phyloP scores from a whole-genome alignment of 1,140 invertebrate species.

The Scylla paramamosain region DNA sequence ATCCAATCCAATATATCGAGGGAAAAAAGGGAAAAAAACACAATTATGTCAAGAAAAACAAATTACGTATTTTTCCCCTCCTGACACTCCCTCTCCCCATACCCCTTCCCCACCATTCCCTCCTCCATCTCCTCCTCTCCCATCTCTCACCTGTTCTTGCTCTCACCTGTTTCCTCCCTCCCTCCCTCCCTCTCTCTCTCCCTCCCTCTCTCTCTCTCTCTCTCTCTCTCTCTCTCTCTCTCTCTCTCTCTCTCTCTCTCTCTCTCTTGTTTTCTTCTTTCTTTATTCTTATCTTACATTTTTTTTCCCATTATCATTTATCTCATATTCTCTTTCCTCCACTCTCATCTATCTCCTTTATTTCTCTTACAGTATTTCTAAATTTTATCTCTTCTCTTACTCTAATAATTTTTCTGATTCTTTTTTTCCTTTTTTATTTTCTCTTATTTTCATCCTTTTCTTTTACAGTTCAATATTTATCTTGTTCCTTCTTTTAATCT shows the following conservation, averaged over 20 bases:
- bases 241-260: background rate
- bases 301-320: too few species aligned
- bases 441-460: too few species aligned
- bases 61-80: background rate
- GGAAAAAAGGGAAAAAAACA: background rate
- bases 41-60: background rate
- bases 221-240: background rate
- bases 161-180: background rate
- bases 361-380: too few species aligned
- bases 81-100: background rate
- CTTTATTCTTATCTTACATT: background rate
- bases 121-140: background rate
- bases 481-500: too few species aligned
- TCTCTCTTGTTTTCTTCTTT: background rate
- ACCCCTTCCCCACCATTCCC: background rate
- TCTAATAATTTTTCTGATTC: too few species aligned
- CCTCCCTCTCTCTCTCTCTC: background rate
- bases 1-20: too few species aligned
- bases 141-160: background rate
- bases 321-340: too few species aligned
- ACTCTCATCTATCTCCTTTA: too few species aligned
- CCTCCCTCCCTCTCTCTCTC: background rate
- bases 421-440: too few species aligned
- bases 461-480: too few species aligned
- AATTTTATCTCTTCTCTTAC: too few species aligned